Evolutionary conservation across 1,140 invertebrate genomes (phyloP).

Genomic region (Campoletis sonorensis): DNA sequence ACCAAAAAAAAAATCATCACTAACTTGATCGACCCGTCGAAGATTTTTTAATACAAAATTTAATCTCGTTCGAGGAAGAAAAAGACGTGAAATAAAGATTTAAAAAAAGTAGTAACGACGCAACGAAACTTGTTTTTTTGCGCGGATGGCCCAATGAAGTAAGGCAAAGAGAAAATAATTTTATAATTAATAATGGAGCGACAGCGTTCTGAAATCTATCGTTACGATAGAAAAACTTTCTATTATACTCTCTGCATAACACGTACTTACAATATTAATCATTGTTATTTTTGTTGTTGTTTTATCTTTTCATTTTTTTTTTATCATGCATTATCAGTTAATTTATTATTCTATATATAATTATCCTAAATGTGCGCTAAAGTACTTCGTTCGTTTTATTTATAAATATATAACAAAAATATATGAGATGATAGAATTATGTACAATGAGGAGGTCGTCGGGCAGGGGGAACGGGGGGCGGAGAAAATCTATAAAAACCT

Average conservation of each 20-base stretch:
- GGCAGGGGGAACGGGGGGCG: background rate
- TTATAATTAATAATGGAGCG: too few species aligned
- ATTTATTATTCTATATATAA: slow-evolving; percentile 23
- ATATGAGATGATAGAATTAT: slow-evolving; percentile 65
- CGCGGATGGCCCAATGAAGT: too few species aligned
- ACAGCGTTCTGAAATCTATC: slow-evolving; percentile 1
- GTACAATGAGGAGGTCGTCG: slow-evolving; percentile 64
- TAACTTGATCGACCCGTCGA: too few species aligned
- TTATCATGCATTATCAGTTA: background rate
- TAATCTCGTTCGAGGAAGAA: too few species aligned
- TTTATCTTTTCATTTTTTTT: too few species aligned
- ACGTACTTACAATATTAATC: slow-evolving; percentile 9
- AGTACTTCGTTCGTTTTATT: slow-evolving; percentile 60
- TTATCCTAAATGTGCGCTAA: slow-evolving; percentile 58
- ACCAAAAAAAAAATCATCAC: too few species aligned
- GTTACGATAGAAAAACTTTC: background rate
- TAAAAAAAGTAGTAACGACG: too few species aligned
- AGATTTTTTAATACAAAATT: too few species aligned
- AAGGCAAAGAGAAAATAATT: too few species aligned
- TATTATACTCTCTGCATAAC: slow-evolving; percentile 3
- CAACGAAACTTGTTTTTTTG: too few species aligned
- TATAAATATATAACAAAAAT: slow-evolving; percentile 70
- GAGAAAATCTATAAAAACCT: slow-evolving; percentile 65
- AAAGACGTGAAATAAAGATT: too few species aligned
- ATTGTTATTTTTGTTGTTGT: slow-evolving; percentile 14